A percentile compares a stretch with the other conserved stretches of the same genome.
These are phyloP conservation scores for Stenurella melanura DNA, from an alignment of 2,888 invertebrate species.

Conservation along the genomic window DNA sequence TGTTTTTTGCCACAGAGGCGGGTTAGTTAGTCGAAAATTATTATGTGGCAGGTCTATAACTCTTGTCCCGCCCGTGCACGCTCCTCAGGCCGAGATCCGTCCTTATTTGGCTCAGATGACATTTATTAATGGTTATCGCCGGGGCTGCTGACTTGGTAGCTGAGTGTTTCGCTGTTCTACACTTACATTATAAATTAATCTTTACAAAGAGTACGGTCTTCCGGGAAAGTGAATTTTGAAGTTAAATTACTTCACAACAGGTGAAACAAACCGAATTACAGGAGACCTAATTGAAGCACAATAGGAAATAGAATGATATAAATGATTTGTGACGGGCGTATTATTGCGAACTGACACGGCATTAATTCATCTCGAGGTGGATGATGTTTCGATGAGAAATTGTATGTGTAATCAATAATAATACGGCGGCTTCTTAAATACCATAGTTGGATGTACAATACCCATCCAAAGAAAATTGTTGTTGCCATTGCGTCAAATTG, in stretches of 20 bases:
- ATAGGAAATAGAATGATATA: conserved; percentile 4
- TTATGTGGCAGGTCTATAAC: conserved; percentile 45
- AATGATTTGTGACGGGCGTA: background rate
- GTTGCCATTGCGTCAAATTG: too few relatives aligned
- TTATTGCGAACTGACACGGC: background rate
- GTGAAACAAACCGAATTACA: conserved; percentile 27
- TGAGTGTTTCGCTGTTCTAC: conserved; percentile 48
- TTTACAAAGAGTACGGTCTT: conserved; percentile 32
- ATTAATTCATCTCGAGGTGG: background rate
- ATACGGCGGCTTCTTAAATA: too few relatives aligned
- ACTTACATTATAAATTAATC: conserved; percentile 55
- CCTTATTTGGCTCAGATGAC: conserved; percentile 53
- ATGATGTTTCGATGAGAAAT: background rate
- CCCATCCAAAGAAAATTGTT: too few relatives aligned
- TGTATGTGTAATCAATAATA: too few relatives aligned
- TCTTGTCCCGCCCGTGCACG: conserved; percentile 31
- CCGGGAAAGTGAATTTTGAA: conserved; percentile 32
- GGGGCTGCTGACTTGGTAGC: conserved; percentile 50
- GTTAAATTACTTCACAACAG: conserved; percentile 41
- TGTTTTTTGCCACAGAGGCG: conserved; percentile 44
- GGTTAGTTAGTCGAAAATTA: conserved; percentile 47
- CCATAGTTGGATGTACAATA: too few relatives aligned
- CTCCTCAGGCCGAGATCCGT: conserved; percentile 35
- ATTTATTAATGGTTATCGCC: conserved; percentile 55
- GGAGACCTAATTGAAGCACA: conserved; percentile 10